phyloP scores from a whole-genome alignment of 1,140 invertebrate species.

The Pseudomyrmex gracilis region DNA sequence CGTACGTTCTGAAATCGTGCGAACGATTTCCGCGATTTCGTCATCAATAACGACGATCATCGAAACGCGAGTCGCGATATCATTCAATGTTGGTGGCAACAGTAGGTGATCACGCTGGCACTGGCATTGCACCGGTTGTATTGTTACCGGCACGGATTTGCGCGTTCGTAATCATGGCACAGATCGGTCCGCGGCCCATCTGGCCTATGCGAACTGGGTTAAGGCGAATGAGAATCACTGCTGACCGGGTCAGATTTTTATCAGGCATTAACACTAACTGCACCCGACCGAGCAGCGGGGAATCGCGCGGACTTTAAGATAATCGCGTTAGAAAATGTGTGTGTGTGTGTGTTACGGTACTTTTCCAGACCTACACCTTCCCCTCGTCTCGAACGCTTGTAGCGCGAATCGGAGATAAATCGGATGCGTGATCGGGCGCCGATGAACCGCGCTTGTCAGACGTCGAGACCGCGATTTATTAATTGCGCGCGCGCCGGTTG shows the following conservation, averaged over 20 bases:
- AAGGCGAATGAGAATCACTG: slow-evolving; percentile 68
- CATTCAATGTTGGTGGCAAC: slow-evolving; percentile 20
- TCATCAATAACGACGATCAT: neutral
- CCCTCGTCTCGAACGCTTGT: neutral
- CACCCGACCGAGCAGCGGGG: slow-evolving; percentile 23
- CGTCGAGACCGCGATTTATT: slow-evolving; percentile 20
- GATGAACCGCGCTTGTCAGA: slow-evolving; percentile 6
- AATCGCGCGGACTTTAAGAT: slow-evolving; percentile 52
- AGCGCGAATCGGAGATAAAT: slow-evolving; percentile 11
- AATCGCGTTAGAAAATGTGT: slow-evolving; percentile 54
- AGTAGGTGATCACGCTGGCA: slow-evolving; percentile 49
- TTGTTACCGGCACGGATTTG: slow-evolving; percentile 53
- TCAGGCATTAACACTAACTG: slow-evolving; percentile 55
- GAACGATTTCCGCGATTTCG: neutral
- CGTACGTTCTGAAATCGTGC: neutral
- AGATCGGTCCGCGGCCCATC: slow-evolving; percentile 57
- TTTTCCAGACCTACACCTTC: slow-evolving; percentile 45
- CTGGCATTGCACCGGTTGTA: slow-evolving; percentile 59
- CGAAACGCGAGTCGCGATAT: neutral
- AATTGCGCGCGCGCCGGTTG: neutral
- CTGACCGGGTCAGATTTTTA: slow-evolving; percentile 70
- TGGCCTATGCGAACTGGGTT: slow-evolving; percentile 42
- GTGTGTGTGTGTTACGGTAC: slow-evolving; percentile 55
- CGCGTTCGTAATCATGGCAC: slow-evolving; percentile 55
- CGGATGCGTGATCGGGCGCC: neutral